phyloP scores from a whole-genome alignment of 2,888 invertebrate genomes.

The Nemurella pictetii region DNA sequence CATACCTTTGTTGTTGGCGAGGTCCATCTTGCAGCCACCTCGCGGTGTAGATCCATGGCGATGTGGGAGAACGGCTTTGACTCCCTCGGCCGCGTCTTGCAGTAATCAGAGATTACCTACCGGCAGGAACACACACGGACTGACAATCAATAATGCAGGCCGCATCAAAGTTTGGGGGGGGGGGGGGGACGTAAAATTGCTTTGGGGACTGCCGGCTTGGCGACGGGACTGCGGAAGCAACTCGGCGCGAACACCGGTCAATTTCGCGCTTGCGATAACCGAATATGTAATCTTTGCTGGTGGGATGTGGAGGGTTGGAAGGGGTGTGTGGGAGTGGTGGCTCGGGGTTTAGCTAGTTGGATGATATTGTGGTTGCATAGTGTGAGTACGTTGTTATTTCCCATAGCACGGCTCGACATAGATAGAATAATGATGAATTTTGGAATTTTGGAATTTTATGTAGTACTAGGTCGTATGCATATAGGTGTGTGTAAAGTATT shows the following conservation, averaged over 20 bases:
- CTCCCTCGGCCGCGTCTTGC: slow-evolving; percentile 56
- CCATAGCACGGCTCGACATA: no score
- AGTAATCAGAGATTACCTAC: slow-evolving; percentile 63
- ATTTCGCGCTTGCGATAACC: background rate
- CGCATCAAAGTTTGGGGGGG: background rate
- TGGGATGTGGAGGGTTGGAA: background rate
- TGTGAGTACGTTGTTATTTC: no score
- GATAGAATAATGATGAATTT: no score
- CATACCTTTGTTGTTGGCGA: slow-evolving; percentile 31
- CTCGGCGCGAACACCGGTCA: background rate
- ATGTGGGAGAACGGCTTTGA: slow-evolving; percentile 64
- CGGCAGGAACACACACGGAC: slow-evolving; percentile 44
- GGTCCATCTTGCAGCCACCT: slow-evolving; percentile 51
- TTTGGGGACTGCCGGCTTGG: background rate
- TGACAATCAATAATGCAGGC: slow-evolving; percentile 21
- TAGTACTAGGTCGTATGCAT: no score
- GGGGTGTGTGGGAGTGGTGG: no score
- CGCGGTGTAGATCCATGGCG: slow-evolving; percentile 63
- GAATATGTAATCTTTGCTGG: background rate
- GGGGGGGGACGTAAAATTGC: background rate
- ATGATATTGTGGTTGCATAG: no score
- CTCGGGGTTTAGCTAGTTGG: no score
- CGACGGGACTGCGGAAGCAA: slow-evolving; percentile 14
- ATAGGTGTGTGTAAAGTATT: no score
- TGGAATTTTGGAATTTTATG: no score